Evolutionary conservation across 2,797 vertebrate species (phyloP).

Genomic region (Acanthurus tractus): DNA sequence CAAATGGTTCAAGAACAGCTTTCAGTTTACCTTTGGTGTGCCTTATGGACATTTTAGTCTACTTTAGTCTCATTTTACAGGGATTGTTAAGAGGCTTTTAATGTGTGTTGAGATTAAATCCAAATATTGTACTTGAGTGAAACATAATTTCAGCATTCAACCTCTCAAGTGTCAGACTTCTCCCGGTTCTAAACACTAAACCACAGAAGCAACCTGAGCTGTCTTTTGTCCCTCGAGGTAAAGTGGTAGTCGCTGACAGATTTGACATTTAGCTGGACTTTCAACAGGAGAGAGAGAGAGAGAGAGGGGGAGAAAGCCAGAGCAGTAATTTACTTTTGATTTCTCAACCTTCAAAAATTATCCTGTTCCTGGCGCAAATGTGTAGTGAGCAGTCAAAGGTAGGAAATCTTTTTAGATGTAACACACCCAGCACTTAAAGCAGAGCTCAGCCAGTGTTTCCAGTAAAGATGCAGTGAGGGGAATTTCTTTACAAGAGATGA

Average conservation of each 20-base stretch:
- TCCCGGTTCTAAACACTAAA: constrained; percentile 71
- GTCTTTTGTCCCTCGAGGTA: constrained; percentile 80
- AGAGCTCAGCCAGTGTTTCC: constrained; percentile 2
- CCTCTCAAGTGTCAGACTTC: constrained; percentile 62
- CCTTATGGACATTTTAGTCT: too few species aligned
- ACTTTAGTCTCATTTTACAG: too few species aligned
- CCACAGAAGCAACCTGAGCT: constrained; percentile 77
- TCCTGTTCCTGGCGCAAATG: constrained; percentile 24
- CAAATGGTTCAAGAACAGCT: too few species aligned
- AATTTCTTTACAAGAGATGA: constrained; percentile 14
- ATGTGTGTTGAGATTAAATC: constrained; percentile 43
- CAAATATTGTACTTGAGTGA: constrained; percentile 49
- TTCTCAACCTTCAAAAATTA: constrained; percentile 47
- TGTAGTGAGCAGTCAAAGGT: constrained; percentile 23
- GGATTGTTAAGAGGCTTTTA: constrained; percentile 5
- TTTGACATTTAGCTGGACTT: constrained; percentile 81
- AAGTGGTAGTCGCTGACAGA: constrained; percentile 86
- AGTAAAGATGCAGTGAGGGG: not conserved
- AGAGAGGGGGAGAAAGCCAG: constrained; percentile 23
- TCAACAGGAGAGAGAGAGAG: constrained; percentile 54
- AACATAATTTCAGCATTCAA: constrained; percentile 34
- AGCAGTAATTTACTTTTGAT: constrained; percentile 51
- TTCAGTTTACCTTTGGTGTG: too few species aligned
- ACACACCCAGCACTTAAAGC: constrained; percentile 20
- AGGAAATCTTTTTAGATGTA: constrained; percentile 27